Evolutionary conservation across 2,797 vertebrate genomes (phyloP).

Genomic region (Sarcoramphus papa): DNA sequence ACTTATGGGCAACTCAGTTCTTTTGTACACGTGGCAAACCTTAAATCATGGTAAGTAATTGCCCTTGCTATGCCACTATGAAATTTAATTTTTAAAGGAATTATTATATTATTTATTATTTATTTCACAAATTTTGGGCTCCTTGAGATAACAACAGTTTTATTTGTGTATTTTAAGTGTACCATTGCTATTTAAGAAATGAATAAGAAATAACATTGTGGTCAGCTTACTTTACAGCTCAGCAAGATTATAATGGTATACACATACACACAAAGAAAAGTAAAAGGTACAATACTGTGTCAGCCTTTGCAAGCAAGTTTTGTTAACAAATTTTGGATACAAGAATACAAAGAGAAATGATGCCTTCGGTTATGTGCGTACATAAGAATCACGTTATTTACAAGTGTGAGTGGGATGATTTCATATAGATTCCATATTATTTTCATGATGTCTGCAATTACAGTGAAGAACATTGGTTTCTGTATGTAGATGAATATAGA

Average conservation of each 20-base stretch:
- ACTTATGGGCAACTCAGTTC: background rate
- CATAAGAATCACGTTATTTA: background rate
- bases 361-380: fast-evolving
- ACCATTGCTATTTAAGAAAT: background rate
- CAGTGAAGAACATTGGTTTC: background rate
- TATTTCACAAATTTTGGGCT: background rate
- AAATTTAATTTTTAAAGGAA: background rate
- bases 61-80: background rate
- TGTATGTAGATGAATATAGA: background rate
- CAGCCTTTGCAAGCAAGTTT: background rate
- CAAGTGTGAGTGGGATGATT: background rate
- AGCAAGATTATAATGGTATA: background rate
- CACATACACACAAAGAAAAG: background rate
- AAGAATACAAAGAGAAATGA: background rate
- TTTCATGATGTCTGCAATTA: background rate
- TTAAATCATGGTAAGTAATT: background rate
- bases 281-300: background rate
- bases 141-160: background rate
- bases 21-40: background rate
- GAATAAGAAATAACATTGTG: background rate
- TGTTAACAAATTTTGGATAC: background rate
- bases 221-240: background rate
- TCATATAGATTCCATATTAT: background rate
- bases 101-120: background rate
- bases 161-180: background rate